phyloP scores from a whole-genome alignment of 37 sponge, comb jelly and placozoan species.

The Theonella swinhoei region DNA sequence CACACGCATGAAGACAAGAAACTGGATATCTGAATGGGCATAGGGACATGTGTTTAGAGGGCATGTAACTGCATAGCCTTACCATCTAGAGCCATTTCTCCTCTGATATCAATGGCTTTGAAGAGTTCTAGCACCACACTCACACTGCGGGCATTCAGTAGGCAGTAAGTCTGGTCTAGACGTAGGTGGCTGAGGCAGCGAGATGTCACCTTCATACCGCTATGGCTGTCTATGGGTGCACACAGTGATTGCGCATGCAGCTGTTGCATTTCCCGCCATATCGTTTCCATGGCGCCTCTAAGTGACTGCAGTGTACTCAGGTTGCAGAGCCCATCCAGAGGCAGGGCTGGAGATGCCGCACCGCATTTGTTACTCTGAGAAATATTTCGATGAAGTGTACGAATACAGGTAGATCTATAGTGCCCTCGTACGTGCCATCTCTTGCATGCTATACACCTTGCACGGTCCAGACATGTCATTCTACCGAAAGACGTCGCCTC shows the following conservation, averaged over 20 bases:
- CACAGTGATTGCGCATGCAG: no score
- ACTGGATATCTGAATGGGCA: conserved; percentile 75
- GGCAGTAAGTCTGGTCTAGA: conserved; percentile 83
- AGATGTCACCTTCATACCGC: conserved; percentile 61
- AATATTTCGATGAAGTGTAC: conserved; percentile 75
- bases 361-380: conserved; percentile 86
- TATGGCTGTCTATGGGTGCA: neutral
- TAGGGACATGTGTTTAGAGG: neutral
- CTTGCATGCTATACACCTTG: neutral
- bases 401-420: conserved; percentile 77
- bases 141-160: conserved; percentile 72
- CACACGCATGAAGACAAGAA: conserved; percentile 79
- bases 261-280: no score
- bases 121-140: conserved; percentile 70
- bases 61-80: no score
- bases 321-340: no score
- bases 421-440: no score
- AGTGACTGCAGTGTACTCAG: no score
- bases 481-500: conserved; percentile 83
- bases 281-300: no score
- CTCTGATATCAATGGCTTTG: conserved; percentile 77
- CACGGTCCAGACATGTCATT: conserved; percentile 87
- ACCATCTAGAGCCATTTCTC: conserved; percentile 88
- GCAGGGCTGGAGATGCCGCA: no score
- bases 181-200: conserved; percentile 67